Evolutionary conservation across 1,140 invertebrate species (phyloP), one percentile per base, ranked within the genome.

Genomic region (Caenorhabditis brenneri): DNA sequence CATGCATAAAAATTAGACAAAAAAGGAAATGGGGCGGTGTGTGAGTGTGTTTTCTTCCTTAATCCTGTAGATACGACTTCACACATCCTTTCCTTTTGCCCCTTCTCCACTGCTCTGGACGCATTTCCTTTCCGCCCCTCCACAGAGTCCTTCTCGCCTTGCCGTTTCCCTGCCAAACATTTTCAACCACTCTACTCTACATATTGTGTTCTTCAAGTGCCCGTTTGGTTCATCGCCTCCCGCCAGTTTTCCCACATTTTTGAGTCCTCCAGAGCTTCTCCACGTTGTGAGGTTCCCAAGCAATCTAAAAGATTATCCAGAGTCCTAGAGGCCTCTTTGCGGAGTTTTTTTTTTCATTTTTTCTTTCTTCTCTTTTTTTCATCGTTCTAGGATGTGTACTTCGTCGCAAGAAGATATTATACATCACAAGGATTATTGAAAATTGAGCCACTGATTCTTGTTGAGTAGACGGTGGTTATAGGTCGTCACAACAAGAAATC

Each of bases 61-160:
- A 74, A 74, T 74, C 65, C 65, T 74, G 65, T 74, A 74, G 65
- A 74, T 74, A 74, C 65, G 65, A 74, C 65, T 74, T 74, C 65
- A 74, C 36, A 74, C 65, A 74, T 74, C 65, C 65, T 74, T 74
- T 74, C 65, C 53, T 65, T 65, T 36, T 36, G 65, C 36, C 36
- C 36, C 65, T 74, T 74, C 65, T 42, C n/a, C 65, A 33, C 36
- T 24, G 65, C 65, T 46, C 65, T 42, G 36, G n/a, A 33, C 22
- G 65, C 65, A 39, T 74, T 74, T 74, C 65, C 65, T 74, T 74
- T 74, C 65, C 65, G 65, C 65, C 65, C 36, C 65, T 46, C 65
- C 65, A 42, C 65, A 74, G 36, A 74, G 65, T 42, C 65, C 65
- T 74, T 74, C 65, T 74, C 65, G 65, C 65, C 65, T 65, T 65